Evolutionary conservation across 2,888 invertebrate genomes (phyloP).

Genomic region (Lysandra coridon): DNA sequence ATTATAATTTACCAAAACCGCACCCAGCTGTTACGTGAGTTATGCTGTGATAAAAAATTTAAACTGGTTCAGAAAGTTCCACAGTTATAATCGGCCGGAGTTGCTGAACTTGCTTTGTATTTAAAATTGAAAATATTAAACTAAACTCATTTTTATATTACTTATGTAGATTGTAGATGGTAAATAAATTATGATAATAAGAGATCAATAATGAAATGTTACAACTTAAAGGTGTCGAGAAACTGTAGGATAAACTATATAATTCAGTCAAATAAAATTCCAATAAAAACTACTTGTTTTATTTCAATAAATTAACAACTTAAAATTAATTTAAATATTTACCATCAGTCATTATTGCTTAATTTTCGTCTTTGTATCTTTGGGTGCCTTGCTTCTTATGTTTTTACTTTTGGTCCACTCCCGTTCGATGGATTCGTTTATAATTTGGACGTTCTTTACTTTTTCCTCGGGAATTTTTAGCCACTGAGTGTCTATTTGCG

Average conservation of each 20-base stretch:
- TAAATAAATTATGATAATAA: not conserved
- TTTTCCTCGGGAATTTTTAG: constrained; percentile 33
- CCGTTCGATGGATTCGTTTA: constrained; percentile 25
- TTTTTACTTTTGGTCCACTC: constrained; percentile 7
- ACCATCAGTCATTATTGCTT: not conserved
- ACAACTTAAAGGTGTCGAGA: not conserved
- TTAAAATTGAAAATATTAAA: not conserved
- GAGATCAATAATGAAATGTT: not conserved
- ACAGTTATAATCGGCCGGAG: not conserved
- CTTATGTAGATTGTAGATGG: not conserved
- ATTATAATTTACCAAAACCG: not conserved
- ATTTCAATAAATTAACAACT: constrained; percentile 23
- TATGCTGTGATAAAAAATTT: not conserved
- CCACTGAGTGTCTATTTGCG: constrained; percentile 34
- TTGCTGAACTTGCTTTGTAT: not conserved
- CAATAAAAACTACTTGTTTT: not conserved
- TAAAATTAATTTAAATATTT: constrained; percentile 17
- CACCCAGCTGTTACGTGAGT: not conserved
- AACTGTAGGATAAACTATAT: not conserved
- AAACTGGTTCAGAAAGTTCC: constrained; percentile 28
- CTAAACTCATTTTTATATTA: not conserved
- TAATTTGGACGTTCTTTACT: constrained; percentile 37
- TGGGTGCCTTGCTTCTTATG: not conserved
- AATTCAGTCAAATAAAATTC: not conserved
- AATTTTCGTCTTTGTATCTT: constrained; percentile 13